Conservation (phyloP, 2,888 invertebrate genomes). For the Eremobia ochroleuca region DNA sequence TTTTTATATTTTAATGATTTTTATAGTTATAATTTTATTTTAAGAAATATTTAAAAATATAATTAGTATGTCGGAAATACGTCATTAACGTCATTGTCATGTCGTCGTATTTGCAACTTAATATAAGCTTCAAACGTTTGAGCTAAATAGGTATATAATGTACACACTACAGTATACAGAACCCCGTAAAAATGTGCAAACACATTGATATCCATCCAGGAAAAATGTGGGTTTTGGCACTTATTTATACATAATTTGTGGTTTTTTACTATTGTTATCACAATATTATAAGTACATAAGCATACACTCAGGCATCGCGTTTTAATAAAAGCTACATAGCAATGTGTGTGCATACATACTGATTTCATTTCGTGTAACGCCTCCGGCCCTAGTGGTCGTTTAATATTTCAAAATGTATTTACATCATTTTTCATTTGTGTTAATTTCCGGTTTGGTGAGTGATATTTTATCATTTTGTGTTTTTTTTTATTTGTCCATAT, state of each 20-base stretch:
- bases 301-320: neutral
- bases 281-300: neutral
- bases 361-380: conserved; percentile 29
- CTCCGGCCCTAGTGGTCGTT: conserved; percentile 13
- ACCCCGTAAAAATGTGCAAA: neutral
- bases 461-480: neutral
- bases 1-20: too few species aligned
- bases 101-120: too few species aligned
- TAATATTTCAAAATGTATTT: conserved; percentile 32
- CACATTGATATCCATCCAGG: conserved; percentile 24
- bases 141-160: neutral
- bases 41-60: too few species aligned
- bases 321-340: neutral
- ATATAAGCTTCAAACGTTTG: neutral
- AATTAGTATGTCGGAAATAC: too few species aligned
- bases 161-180: too few species aligned
- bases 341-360: too few species aligned
- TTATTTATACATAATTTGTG: conserved; percentile 33
- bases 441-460: conserved; percentile 44
- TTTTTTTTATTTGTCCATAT: neutral
- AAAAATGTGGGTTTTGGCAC: conserved; percentile 26
- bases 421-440: neutral
- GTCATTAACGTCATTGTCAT: too few species aligned
- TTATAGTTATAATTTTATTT: too few species aligned
- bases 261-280: conserved; percentile 23